Base-by-base conservation (phyloP, 2,888 invertebrate species). In the Diadegma fenestrale region DNA sequence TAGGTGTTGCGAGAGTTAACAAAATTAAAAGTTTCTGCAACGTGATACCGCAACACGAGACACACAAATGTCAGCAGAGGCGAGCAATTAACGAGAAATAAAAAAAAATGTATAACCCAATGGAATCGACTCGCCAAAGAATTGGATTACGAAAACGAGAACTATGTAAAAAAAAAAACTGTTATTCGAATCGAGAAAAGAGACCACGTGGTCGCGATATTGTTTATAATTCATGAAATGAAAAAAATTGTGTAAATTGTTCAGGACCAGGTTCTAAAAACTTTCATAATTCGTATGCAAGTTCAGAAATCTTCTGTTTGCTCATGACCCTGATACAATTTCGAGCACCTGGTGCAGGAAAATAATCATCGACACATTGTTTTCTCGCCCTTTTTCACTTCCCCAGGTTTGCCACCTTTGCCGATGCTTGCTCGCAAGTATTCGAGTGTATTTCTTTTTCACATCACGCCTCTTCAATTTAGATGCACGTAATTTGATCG, bases 401-500 rank as follows among this genome's bases (percentile, higher is more conserved):
- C 19, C 33, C 10, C 4, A 17, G 8, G 2, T 17, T n/a, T 72
- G 14, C 54, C 17, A n/a, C 6, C n/a, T 26, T 14, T 45, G 17
- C n/a, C 63, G 33, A 63, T 17, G 43, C 37, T 22, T 19, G 14
- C 41, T 0, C 33, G n/a, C 33, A 33, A 17, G 26, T 19, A 45
- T 48, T 22, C n/a, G 5, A 41, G 10, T n/a, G 37, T 43, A 19
- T 58, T 61, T 41, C 69, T 58, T 69, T 64, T 71, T 37, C 45
- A 37, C 54, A 30, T n/a, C 5, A 26, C 41, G 19, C 66, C 80
- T 80, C 69, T 82, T 80, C 58, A 69, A 75, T 45, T 78, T 54
- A 63, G 66, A 7, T 78, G 72, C 78, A 85, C 71, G 85, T 75
- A 58, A 76, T 75, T 78, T 72, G 61, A 76, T 69, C 66, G 61